Evolutionary conservation across 2,797 vertebrate species (phyloP), one percentile per base, ranked within the genome.

Genomic region (Lepus townsendii): DNA sequence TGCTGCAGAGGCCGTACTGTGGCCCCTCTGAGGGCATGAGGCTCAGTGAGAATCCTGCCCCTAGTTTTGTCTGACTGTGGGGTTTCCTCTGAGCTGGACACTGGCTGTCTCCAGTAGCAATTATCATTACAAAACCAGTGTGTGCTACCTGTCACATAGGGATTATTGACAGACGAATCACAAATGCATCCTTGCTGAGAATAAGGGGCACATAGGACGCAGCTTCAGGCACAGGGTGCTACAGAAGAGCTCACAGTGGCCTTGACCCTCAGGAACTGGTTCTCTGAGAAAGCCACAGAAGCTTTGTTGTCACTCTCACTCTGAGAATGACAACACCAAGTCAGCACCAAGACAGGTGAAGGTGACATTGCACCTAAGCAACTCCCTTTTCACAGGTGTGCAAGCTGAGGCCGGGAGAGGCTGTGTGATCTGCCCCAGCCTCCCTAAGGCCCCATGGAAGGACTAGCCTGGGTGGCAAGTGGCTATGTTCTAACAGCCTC

Each of bases 1-100:
- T 47, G 42, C 42, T 47, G 42, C 8, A 98, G 38, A 87, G 88
- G 14, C 22, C 95, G 75, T 97, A 97, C 88, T 98, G 54, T 96
- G 96, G 12, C 4, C 12, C 95, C 95, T 86, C 88, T 92, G 5
- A 75, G 16, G 22, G 68, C 32, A 24, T 54, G 75, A 88, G 17
- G 22, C 10, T 12, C 83, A 69, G 17, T 11, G 0, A 16, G 83
- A 38, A 22, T 1, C 0, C 26, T 2, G 4, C 10, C 78, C 20
- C 3, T 8, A 47, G 42, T 47, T 47, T 47, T 47, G 42, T 47
- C 42, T 47, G 42, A 32, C 62, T 54, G 2, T 35, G 17, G 63
- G 11, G 66, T 22, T 11, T 26, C 32, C 54, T 57, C 52, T 32
- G 35, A 60, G 65, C 52, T 7, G 9, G 26, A 24, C 10, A 32